phyloP scores from a whole-genome alignment of 2,888 invertebrate species.

The Xanthia togata region DNA sequence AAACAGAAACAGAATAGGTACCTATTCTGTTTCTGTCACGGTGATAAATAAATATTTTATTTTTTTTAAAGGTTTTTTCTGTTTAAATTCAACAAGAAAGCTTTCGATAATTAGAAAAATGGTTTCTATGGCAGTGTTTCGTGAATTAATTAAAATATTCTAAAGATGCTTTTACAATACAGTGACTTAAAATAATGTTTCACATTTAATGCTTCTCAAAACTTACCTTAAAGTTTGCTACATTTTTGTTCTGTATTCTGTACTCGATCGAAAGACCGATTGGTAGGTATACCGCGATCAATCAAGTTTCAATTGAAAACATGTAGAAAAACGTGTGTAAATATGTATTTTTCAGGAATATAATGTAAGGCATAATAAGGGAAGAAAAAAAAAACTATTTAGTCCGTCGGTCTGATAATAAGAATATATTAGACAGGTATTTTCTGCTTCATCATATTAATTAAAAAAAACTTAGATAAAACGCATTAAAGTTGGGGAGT shows the following conservation, averaged over 20 bases:
- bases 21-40: slow-evolving; percentile 9
- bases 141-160: background rate
- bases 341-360: background rate
- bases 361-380: too few species aligned
- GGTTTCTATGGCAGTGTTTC: background rate
- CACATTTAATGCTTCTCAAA: background rate
- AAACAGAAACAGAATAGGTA: background rate
- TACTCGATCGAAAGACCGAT: background rate
- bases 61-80: slow-evolving; percentile 2
- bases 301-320: background rate
- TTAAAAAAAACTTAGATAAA: too few species aligned
- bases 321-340: too few species aligned
- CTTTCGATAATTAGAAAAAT: background rate
- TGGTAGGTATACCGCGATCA: background rate
- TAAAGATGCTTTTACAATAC: background rate
- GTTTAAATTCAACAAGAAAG: background rate
- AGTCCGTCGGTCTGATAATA: too few species aligned
- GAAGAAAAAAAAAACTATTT: too few species aligned
- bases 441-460: too few species aligned
- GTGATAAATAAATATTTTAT: background rate
- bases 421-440: too few species aligned
- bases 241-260: background rate
- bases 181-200: background rate
- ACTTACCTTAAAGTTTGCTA: background rate
- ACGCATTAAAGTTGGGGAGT: too few species aligned